Conservation (phyloP, 2,797 vertebrate genomes). For the Spheniscus humboldti region DNA sequence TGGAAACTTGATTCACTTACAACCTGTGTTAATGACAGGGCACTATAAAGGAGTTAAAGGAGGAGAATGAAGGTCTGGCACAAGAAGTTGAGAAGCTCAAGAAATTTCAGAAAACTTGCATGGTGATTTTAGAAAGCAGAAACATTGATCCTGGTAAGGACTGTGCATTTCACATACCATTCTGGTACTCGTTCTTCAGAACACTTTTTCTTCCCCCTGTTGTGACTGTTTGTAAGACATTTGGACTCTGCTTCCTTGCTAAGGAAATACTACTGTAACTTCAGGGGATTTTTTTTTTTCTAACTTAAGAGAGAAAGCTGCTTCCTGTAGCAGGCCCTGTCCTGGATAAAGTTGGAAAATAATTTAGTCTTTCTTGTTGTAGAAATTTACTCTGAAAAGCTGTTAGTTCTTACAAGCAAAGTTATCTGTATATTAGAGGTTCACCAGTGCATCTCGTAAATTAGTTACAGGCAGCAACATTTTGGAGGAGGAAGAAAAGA, state of each 20-base stretch:
- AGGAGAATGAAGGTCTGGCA: conserved; percentile 40
- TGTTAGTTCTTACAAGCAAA: neutral
- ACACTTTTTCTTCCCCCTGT: neutral
- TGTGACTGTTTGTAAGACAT: neutral
- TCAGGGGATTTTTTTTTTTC: no score
- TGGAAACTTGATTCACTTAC: neutral
- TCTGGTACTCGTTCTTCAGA: neutral
- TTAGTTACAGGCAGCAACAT: conserved; percentile 61
- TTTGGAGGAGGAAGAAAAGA: conserved; percentile 37
- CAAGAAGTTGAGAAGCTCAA: conserved; percentile 71
- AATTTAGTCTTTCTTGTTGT: neutral
- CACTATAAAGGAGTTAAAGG: conserved; percentile 1
- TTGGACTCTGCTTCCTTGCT: neutral
- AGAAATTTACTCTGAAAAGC: neutral
- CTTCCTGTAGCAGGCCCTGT: neutral
- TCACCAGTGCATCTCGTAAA: neutral
- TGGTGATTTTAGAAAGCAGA: conserved; percentile 68
- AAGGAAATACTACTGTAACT: neutral
- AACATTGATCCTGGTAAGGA: conserved; percentile 70
- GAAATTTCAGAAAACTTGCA: conserved; percentile 68
- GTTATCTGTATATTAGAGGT: neutral
- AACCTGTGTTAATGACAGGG: conserved; percentile 12
- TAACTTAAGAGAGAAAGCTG: neutral
- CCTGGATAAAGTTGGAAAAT: neutral
- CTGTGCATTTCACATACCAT: neutral